Evolutionary conservation across 2,888 invertebrate genomes (phyloP).

Genomic region (Phoenoteleia sp.): DNA sequence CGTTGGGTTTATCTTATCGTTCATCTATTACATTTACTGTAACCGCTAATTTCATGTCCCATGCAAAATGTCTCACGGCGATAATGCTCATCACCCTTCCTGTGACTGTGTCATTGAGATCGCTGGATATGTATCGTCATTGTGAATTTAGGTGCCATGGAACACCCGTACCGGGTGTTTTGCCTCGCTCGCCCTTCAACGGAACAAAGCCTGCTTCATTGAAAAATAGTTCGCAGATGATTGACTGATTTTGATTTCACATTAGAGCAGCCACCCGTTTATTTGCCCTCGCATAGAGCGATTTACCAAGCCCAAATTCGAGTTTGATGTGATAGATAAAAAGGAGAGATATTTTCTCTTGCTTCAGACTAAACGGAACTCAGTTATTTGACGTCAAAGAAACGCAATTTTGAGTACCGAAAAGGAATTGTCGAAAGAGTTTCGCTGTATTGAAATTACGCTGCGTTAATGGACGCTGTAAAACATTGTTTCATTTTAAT

Average conservation of each 20-base stretch:
- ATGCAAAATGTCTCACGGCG: slow-evolving; percentile 79
- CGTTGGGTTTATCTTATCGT: slow-evolving; percentile 77
- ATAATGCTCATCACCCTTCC: slow-evolving; percentile 77
- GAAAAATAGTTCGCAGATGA: slow-evolving; percentile 63
- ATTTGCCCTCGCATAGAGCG: slow-evolving; percentile 9
- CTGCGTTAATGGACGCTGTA: not conserved
- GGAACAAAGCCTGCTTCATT: slow-evolving; percentile 41
- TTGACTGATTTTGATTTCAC: slow-evolving; percentile 61
- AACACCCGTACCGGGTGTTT: slow-evolving; percentile 69
- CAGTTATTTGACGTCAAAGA: not conserved
- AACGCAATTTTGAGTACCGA: slow-evolving; percentile 11
- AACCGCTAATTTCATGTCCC: slow-evolving; percentile 79
- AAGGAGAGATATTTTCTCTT: slow-evolving; percentile 45
- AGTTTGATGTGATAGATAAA: slow-evolving; percentile 42
- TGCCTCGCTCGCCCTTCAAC: slow-evolving; percentile 32
- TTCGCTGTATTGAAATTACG: not conserved
- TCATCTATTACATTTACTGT: slow-evolving; percentile 79
- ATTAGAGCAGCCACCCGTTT: slow-evolving; percentile 16
- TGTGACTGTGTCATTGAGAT: slow-evolving; percentile 79
- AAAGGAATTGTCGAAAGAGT: not conserved
- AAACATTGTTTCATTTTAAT: too few relatives aligned
- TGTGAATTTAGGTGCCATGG: slow-evolving; percentile 72
- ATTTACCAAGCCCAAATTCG: slow-evolving; percentile 42
- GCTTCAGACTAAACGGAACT: not conserved
- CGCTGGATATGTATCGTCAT: slow-evolving; percentile 74